A percentile compares a stretch with the other conserved stretches of the same genome.
phyloP scores from a whole-genome alignment of 1,140 invertebrate genomes.

The Caenorhabditis latens region DNA sequence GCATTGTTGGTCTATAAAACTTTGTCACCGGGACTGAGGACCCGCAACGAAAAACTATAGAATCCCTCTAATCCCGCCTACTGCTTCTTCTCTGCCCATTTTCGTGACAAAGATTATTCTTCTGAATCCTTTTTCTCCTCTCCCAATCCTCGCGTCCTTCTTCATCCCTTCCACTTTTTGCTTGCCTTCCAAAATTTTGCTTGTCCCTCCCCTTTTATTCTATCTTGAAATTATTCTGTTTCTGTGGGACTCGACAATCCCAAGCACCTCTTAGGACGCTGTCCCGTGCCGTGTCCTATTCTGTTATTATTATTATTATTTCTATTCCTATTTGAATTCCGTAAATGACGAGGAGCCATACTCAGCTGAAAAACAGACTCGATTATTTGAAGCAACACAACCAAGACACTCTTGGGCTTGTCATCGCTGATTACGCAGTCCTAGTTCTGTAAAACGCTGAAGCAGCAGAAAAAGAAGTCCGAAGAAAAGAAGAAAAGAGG shows the following conservation, averaged over 20 bases:
- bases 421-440: neutral
- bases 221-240: slow-evolving; percentile 29
- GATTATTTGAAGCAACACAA: neutral
- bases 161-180: neutral
- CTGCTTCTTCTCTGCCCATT: slow-evolving; percentile 36
- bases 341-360: slow-evolving; percentile 10
- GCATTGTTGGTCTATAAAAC: slow-evolving; percentile 53
- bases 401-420: neutral
- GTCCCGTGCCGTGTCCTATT: neutral
- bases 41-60: slow-evolving; percentile 46
- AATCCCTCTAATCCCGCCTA: slow-evolving; percentile 52
- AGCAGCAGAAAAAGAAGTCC: neutral
- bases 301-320: slow-evolving; percentile 12
- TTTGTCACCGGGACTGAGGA: slow-evolving; percentile 16
- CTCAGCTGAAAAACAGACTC: neutral
- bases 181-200: neutral
- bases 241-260: slow-evolving; percentile 48
- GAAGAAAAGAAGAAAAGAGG: neutral
- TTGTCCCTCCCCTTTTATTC: slow-evolving; percentile 5
- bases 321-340: slow-evolving; percentile 19
- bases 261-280: slow-evolving; percentile 47
- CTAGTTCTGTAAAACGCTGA: slow-evolving; percentile 24
- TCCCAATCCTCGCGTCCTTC: neutral
- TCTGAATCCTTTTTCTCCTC: slow-evolving; percentile 14
- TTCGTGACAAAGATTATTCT: slow-evolving; percentile 55